A percentile compares a stretch with the other conserved stretches of the same genome.
Conservation (phyloP, 2,888 invertebrate species). For the Syrphus vitripennis region DNA sequence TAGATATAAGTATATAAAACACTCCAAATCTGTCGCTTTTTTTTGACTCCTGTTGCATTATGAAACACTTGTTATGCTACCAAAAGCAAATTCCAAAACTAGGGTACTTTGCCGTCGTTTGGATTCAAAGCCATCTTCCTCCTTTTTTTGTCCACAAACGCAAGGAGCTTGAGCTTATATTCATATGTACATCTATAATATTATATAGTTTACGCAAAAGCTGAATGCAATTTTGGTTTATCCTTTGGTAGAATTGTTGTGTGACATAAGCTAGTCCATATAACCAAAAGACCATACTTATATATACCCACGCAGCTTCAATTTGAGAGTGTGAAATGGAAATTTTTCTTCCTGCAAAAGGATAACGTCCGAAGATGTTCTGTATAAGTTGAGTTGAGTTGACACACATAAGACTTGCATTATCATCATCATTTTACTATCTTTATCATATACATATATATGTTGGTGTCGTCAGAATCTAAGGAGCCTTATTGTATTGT, state of each 20-base stretch:
- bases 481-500: constrained; percentile 21
- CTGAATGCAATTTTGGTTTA: constrained; percentile 38
- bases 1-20: not conserved
- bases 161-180: not conserved
- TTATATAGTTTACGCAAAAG: not conserved
- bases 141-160: not conserved
- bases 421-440: constrained; percentile 42
- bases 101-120: constrained; percentile 11
- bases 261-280: constrained; percentile 55
- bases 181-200: too few species aligned
- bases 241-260: constrained; percentile 22
- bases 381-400: not conserved
- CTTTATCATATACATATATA: constrained; percentile 10
- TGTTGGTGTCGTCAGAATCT: not conserved
- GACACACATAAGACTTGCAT: constrained; percentile 48
- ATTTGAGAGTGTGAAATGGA: constrained; percentile 58
- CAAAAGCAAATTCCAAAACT: constrained; percentile 39
- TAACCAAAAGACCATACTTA: constrained; percentile 31
- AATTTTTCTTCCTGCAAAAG: constrained; percentile 21
- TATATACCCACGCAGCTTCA: not conserved
- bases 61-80: constrained; percentile 49
- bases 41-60: constrained; percentile 54
- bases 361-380: constrained; percentile 19
- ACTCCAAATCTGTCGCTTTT: constrained; percentile 1
- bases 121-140: constrained; percentile 20